These are phyloP conservation scores for Caenorhabditis sp. DNA, from an alignment of 2,888 invertebrate species.

Conservation along the genomic window DNA sequence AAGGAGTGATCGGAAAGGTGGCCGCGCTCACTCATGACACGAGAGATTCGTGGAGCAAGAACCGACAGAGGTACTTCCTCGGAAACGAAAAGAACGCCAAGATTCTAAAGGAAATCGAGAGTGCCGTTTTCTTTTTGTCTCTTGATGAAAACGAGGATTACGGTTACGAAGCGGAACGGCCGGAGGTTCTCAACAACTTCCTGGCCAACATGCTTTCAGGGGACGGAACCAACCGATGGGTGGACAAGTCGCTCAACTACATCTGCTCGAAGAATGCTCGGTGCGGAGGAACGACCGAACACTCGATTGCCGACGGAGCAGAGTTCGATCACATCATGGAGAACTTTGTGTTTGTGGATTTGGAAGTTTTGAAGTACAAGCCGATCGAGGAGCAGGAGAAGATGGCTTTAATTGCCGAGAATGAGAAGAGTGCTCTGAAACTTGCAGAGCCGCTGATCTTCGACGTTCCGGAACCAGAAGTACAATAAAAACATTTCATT, in stretches of 20 bases:
- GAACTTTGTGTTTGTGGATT: constrained; percentile 71
- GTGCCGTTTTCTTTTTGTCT: constrained; percentile 68
- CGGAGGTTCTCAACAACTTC: constrained; percentile 58
- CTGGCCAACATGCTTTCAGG: constrained; percentile 70
- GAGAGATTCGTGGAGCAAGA: constrained; percentile 69
- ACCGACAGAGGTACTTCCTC: constrained; percentile 73
- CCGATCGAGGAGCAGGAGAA: constrained; percentile 62
- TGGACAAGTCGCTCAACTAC: constrained; percentile 76
- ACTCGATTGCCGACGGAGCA: constrained; percentile 73
- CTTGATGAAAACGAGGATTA: constrained; percentile 68
- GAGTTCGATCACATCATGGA: constrained; percentile 77
- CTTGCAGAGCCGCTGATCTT: constrained; percentile 57
- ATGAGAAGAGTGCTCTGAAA: constrained; percentile 54
- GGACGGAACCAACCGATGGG: constrained; percentile 74
- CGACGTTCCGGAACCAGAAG: constrained; percentile 32
- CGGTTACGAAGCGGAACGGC: constrained; percentile 60
- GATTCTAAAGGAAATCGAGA: constrained; percentile 70
- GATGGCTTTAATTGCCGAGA: constrained; percentile 39
- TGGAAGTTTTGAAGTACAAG: constrained; percentile 31
- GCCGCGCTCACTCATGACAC: constrained; percentile 71
- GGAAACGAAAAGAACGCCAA: constrained; percentile 64
- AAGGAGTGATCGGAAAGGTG: constrained; percentile 59
- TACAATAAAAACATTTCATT: constrained; percentile 1
- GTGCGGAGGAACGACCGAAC: constrained; percentile 74
- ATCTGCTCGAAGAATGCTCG: constrained; percentile 63